Evolutionary conservation across 2,797 vertebrate genomes (phyloP), one percentile per base, ranked within the genome.

Genomic region (Botia kubotai): DNA sequence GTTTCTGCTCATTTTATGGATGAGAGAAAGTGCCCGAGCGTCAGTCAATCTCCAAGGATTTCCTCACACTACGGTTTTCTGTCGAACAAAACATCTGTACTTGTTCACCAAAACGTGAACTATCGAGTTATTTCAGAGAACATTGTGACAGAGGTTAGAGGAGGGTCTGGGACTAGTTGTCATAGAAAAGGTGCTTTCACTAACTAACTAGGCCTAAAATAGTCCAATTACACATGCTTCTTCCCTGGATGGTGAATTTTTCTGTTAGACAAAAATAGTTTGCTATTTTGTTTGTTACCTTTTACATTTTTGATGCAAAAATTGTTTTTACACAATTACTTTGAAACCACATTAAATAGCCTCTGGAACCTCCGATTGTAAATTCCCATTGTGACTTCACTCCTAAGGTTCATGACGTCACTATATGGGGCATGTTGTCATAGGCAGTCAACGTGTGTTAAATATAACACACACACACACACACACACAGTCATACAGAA

Each of bases 401-500:
- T 10, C 43, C 10, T 2, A 46, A 46, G 8, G 8, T 46, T 46
- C 8, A 46, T 46, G 43, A 46, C 10, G 43, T 46, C 43, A 8
- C 43, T 1, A 8, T 11, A 26, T 26, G 12, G 10, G 13, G 14
- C 23, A 33, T 17, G 60, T 16, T 63, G 26, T 33, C 58, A 14
- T 12, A 26, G 26, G 23, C 23, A 13, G 58, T 14, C 21, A 60
- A 4, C 1, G 11, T 23, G 57, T 58, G 19, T 58, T 62, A 14
- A 58, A 58, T 21, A 10, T 4, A 58, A 21, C 19, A 2, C 57
- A 58, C n/a, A 19, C 19, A n/a, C 55, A 87, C 91, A 90, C 93
- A 92, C 80, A 92, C 93, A 91, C 88, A 89, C 90, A 90, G 79
- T 91, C 93, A 91, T 88, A 89, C 90, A 90, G 86, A 84, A 90